Conservation (phyloP, 2,113 vertebrate genomes). For the Nyctereutes procyonoides region DNA sequence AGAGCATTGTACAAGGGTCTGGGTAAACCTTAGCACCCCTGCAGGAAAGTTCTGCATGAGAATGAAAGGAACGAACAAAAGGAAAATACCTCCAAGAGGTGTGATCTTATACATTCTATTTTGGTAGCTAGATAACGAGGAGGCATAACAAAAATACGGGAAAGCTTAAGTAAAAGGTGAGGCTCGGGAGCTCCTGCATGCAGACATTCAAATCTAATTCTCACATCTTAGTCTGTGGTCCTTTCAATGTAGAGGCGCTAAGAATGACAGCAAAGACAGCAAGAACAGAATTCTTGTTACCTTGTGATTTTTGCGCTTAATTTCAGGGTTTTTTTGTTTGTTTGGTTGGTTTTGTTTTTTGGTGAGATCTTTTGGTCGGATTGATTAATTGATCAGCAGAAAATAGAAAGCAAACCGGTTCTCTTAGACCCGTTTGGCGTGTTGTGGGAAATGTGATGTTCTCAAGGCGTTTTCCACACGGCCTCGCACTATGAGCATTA, state of each 20-base stretch:
- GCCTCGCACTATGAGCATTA: background rate
- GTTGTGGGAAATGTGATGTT: background rate
- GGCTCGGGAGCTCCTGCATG: background rate
- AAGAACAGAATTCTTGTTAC: background rate
- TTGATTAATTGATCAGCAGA: background rate
- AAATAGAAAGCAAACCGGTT: background rate
- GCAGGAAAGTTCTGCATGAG: background rate
- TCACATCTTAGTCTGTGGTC: constrained; percentile 55
- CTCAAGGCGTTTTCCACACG: background rate
- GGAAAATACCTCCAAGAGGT: constrained; percentile 72
- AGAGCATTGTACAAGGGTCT: constrained; percentile 40
- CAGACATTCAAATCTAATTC: constrained; percentile 71
- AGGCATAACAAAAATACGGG: constrained; percentile 17
- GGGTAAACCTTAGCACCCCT: background rate
- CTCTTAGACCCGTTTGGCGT: background rate
- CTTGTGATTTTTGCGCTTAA: background rate
- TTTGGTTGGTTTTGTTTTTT: background rate
- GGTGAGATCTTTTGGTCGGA: background rate
- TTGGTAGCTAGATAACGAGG: constrained; percentile 25
- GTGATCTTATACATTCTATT: constrained; percentile 59
- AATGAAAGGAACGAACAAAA: constrained; percentile 75
- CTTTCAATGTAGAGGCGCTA: background rate
- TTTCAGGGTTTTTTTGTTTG: background rate
- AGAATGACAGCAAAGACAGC: background rate
- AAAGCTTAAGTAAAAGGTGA: background rate